Percentiles rank a stretch among this genome's conserved stretches.
These are phyloP conservation scores for Carassius auratus DNA, from an alignment of 2,113 vertebrate genomes.

Conservation along the genomic window DNA sequence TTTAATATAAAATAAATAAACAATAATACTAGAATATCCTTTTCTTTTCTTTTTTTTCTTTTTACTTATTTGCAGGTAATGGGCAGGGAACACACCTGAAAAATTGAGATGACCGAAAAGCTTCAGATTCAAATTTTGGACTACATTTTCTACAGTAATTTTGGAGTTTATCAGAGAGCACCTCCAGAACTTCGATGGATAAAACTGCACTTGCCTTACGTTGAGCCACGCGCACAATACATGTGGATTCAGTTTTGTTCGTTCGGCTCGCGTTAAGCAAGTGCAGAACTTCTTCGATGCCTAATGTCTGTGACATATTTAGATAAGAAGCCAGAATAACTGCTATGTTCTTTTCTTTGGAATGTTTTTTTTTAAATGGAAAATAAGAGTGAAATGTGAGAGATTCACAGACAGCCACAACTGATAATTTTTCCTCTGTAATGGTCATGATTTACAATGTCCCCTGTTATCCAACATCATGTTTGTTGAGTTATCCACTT, in stretches of 20 bases:
- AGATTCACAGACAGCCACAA: neutral
- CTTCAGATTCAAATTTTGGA: neutral
- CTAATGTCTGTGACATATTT: neutral
- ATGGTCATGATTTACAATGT: conserved; percentile 26
- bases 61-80: neutral
- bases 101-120: neutral
- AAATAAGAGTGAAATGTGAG: neutral
- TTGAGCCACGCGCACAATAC: conserved; percentile 99
- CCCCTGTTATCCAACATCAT: neutral
- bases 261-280: conserved; percentile 99
- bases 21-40: neutral
- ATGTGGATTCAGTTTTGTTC: conserved; percentile 99
- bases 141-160: neutral
- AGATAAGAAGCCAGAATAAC: neutral
- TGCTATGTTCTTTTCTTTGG: neutral
- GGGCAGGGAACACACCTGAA: neutral
- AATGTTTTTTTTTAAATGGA: neutral
- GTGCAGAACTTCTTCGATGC: conserved; percentile 82
- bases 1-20: neutral
- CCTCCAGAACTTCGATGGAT: neutral
- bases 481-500: conserved; percentile 1
- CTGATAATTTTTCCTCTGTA: neutral
- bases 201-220: conserved; percentile 92
- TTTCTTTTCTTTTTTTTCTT: rapidly evolving
- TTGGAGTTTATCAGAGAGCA: neutral